These are phyloP conservation scores for Rhinolophus sinicus DNA, from an alignment of 2,113 vertebrate species.

Conservation along the genomic window DNA sequence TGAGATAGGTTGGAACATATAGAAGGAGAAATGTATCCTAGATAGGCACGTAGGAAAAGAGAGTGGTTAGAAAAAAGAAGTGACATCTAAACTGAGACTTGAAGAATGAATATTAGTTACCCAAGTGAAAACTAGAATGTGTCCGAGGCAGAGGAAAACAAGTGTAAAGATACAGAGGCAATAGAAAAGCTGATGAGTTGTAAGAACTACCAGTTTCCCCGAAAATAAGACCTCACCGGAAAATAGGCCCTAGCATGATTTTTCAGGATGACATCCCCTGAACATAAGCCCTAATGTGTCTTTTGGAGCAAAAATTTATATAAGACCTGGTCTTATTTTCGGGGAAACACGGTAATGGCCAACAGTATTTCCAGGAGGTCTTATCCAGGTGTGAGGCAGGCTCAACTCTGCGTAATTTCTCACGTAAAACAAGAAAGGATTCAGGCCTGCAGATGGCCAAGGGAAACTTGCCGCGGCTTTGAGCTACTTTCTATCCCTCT, in stretches of 20 bases:
- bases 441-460: neutral
- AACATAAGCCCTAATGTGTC: too few relatives aligned
- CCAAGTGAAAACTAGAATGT: neutral
- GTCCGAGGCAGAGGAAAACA: neutral
- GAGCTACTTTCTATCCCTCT: neutral
- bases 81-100: neutral
- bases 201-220: neutral
- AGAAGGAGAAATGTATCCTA: neutral
- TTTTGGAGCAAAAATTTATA: too few relatives aligned
- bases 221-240: too few relatives aligned
- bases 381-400: neutral
- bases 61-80: neutral
- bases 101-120: neutral
- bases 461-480: neutral
- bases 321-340: too few relatives aligned
- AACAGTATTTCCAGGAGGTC: neutral
- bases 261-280: too few relatives aligned
- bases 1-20: neutral
- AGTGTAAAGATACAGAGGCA: neutral
- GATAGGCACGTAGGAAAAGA: neutral
- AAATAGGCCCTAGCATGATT: too few relatives aligned
- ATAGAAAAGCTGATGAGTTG: neutral
- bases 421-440: neutral
- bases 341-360: too few relatives aligned
- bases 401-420: neutral